Conservation (phyloP, 2,888 invertebrate genomes). For the Caenorhabditis panamensis region DNA sequence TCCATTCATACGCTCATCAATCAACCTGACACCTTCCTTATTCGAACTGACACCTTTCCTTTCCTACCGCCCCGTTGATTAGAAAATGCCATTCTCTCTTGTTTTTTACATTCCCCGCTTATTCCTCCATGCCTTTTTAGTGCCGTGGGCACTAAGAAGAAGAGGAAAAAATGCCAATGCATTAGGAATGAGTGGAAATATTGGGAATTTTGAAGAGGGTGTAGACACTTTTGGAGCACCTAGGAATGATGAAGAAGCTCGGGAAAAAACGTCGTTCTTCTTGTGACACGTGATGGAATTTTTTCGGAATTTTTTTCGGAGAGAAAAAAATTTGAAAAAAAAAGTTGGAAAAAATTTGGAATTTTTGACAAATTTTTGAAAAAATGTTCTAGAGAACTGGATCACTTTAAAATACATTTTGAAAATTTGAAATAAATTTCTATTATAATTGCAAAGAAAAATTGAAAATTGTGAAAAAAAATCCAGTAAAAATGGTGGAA, state of each 20-base stretch:
- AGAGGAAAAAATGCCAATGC: constrained; percentile 12
- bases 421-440: too few relatives aligned
- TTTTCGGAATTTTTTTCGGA: constrained; percentile 4
- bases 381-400: too few relatives aligned
- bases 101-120: constrained; percentile 16
- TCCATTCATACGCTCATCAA: not conserved
- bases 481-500: too few relatives aligned
- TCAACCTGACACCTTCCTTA: constrained; percentile 31
- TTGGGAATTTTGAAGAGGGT: constrained; percentile 11
- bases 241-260: not conserved
- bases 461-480: too few relatives aligned
- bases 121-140: not conserved
- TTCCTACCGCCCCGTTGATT: constrained; percentile 17
- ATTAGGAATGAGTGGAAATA: constrained; percentile 56
- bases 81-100: not conserved
- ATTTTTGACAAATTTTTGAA: too few relatives aligned
- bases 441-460: too few relatives aligned
- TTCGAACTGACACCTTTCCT: constrained; percentile 51
- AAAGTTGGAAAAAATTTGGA: too few relatives aligned
- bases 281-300: constrained; percentile 33
- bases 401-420: constrained; percentile 19
- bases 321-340: not conserved
- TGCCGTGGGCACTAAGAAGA: not conserved
- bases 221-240: constrained; percentile 16
- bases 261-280: constrained; percentile 23